Conservation (phyloP, 2,797 vertebrate species). For the Anguilla marmorata region DNA sequence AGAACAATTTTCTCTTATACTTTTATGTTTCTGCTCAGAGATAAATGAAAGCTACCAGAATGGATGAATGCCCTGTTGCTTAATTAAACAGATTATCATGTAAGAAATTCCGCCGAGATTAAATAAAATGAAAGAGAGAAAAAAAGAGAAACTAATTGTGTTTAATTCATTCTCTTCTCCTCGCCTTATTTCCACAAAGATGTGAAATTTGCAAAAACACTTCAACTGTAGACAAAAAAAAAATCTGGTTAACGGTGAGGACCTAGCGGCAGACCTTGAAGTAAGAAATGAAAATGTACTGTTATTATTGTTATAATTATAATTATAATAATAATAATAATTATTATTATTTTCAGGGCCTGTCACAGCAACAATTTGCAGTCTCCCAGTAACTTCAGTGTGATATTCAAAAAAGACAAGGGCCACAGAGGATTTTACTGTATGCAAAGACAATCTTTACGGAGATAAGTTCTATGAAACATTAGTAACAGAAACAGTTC, state of each 20-base stretch:
- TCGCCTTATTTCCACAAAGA: not conserved
- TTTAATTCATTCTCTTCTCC: not conserved
- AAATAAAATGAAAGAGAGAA: constrained; percentile 2
- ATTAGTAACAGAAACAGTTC: not conserved
- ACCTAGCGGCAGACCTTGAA: not conserved
- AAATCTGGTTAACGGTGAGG: not conserved
- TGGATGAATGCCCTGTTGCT: not conserved
- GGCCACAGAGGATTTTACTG: not conserved
- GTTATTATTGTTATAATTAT: not conserved
- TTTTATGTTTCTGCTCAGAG: not conserved
- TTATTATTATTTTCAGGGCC: not conserved
- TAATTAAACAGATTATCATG: not conserved
- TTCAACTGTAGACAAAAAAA: not conserved
- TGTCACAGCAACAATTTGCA: constrained; percentile 7
- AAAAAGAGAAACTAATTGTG: not conserved
- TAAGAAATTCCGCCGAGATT: not conserved
- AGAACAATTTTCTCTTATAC: not conserved
- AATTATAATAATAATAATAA: not conserved
- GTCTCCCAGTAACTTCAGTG: not conserved
- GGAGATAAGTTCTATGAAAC: not conserved
- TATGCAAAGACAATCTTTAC: not conserved
- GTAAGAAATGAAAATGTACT: constrained; percentile 10
- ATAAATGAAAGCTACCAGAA: not conserved
- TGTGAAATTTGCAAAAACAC: not conserved
- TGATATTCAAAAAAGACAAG: not conserved